These are phyloP conservation scores for Ceyx melanurus DNA, from an alignment of 2,113 vertebrate species.

Conservation along the genomic window DNA sequence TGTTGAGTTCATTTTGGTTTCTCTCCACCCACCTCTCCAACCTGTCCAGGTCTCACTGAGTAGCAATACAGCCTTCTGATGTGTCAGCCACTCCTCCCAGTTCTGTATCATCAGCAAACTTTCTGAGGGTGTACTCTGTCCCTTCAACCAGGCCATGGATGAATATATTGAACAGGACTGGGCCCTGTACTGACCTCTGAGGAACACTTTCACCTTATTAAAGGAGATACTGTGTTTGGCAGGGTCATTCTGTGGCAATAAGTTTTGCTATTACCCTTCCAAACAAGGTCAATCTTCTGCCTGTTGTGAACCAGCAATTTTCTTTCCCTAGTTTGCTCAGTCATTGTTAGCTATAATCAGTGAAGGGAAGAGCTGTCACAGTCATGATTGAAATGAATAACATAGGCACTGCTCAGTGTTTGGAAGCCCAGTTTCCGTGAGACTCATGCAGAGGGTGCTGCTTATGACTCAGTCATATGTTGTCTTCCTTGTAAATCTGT, in stretches of 20 bases:
- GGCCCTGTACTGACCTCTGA: too few species aligned
- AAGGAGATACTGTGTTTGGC: neutral
- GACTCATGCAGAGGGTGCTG: neutral
- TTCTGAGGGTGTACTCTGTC: too few species aligned
- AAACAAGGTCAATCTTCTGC: neutral
- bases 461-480: neutral
- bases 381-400: slow-evolving; percentile 20
- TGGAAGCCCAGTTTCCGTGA: neutral
- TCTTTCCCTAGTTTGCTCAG: neutral
- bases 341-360: neutral
- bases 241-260: neutral
- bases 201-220: neutral
- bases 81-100: too few species aligned
- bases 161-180: too few species aligned
- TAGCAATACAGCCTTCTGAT: too few species aligned
- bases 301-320: neutral
- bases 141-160: too few species aligned
- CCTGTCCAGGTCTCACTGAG: too few species aligned
- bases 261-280: neutral
- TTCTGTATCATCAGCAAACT: too few species aligned
- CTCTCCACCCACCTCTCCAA: too few species aligned
- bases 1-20: too few species aligned
- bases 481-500: neutral
- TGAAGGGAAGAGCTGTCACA: slow-evolving; percentile 18
- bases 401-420: neutral